Base-by-base conservation (phyloP, 2,888 invertebrate genomes). In the Hyppa rectilinea region DNA sequence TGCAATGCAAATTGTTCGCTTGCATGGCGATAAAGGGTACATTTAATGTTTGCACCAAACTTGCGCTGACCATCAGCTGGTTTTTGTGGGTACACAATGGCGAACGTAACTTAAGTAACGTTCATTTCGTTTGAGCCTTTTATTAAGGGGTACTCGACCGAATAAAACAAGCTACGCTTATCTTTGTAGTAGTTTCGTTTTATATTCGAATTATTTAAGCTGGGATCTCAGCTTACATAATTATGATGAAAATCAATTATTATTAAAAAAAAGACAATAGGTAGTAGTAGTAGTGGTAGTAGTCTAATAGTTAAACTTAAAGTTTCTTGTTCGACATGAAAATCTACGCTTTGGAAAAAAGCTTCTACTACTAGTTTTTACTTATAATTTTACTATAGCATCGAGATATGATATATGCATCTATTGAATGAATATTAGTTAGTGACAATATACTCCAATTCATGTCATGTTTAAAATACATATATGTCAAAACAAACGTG, bases 1-100 rank as follows among this genome's bases (percentile, higher is more conserved):
- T 79, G 58, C 29, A 47, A 81, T 77, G 79, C 78, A 77, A 79
- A 81, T 81, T 77, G 78, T 67, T 71, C 72, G 78, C 78, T 77
- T 81, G 72, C 63, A 56, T 53, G 45, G 53, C 60, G 78, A 81
- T 81, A 79, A 79, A 81, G 52, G 40, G 53, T 53, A 53, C 66
- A 62, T 81, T 81, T 67, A 71, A 64, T 77, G 78, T 81, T 78
- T 80, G 66, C 53, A 31, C 78, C 61, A 81, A 77, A 67, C 61
- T 80, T 71, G 52, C 66, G 52, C 63, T 81, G 63, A 67, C 78
- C 72, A 71, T 67, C 56, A 66, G 63, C 34, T 71, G 50, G 63
- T 79, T 79, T 71, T 79, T 81, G 78, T 64, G 55, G 52, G 49
- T 40, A 47, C 20, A 56, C 40, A 81, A 66, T 64, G 59, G 63